These are phyloP conservation scores for Talpa occidentalis DNA, from an alignment of 2,113 vertebrate genomes.

Conservation along the genomic window DNA sequence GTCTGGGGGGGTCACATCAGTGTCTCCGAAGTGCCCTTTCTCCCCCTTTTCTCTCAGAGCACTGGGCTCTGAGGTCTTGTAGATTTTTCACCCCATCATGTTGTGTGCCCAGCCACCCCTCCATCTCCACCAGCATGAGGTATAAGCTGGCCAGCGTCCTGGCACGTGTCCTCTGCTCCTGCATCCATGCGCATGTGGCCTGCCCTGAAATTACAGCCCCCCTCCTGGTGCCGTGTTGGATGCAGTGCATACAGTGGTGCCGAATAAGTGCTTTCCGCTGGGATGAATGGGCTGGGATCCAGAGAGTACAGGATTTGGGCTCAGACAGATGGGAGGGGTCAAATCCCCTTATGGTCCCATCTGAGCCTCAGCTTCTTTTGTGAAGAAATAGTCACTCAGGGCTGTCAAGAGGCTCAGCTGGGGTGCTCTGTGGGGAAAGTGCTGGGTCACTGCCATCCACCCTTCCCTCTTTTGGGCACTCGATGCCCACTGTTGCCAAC, in stretches of 20 bases:
- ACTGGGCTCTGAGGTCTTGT: not conserved
- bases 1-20: not conserved
- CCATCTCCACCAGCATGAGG: accelerated
- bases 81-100: not conserved
- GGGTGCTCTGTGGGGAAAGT: not conserved
- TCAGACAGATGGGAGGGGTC: not conserved
- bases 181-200: not conserved
- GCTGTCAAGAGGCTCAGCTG: not conserved
- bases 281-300: not conserved
- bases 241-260: not conserved
- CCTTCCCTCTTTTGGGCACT: not conserved
- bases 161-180: not conserved
- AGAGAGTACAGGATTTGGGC: not conserved
- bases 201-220: too few species aligned
- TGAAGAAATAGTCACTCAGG: not conserved
- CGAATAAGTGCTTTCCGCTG: not conserved
- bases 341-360: not conserved
- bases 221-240: accelerated
- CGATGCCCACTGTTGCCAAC: not conserved
- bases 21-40: not conserved
- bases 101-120: not conserved
- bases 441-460: not conserved
- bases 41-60: not conserved
- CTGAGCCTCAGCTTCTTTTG: not conserved
- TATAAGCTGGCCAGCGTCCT: not conserved